A percentile compares a stretch with the other conserved stretches of the same genome.
phyloP scores from a whole-genome alignment of 1,140 invertebrate species.

The Paralvinella palmiformis region DNA sequence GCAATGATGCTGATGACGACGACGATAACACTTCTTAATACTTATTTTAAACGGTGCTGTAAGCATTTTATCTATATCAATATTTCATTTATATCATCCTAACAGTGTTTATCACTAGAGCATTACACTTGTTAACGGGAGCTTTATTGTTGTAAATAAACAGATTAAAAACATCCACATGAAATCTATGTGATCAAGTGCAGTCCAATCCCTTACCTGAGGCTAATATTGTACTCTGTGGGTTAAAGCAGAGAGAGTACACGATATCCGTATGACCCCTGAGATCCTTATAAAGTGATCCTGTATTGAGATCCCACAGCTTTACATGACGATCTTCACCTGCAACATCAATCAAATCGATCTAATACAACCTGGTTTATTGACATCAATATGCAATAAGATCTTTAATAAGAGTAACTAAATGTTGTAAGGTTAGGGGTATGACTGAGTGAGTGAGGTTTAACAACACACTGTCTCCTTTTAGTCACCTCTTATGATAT shows the following conservation, averaged over 20 bases:
- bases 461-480: no score
- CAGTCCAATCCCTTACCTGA: slow-evolving; percentile 45
- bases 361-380: slow-evolving; percentile 6
- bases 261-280: slow-evolving; percentile 59
- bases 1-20: no score
- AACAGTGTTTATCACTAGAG: neutral
- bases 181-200: neutral
- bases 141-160: neutral
- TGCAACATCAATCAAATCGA: slow-evolving; percentile 9
- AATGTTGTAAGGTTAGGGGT: no score
- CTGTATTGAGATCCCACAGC: slow-evolving; percentile 65
- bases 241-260: slow-evolving; percentile 59
- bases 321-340: slow-evolving; percentile 62
- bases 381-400: no score
- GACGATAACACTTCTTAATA: neutral
- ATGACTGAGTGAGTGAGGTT: no score
- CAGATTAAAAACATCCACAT: neutral
- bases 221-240: slow-evolving; percentile 57
- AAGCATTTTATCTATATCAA: neutral
- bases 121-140: neutral
- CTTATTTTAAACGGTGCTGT: neutral
- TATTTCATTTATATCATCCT: neutral
- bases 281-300: slow-evolving; percentile 58
- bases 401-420: no score
- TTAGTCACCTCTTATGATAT: no score